phyloP scores from a whole-genome alignment of 2,797 vertebrate genomes.

The Lates japonicus region DNA sequence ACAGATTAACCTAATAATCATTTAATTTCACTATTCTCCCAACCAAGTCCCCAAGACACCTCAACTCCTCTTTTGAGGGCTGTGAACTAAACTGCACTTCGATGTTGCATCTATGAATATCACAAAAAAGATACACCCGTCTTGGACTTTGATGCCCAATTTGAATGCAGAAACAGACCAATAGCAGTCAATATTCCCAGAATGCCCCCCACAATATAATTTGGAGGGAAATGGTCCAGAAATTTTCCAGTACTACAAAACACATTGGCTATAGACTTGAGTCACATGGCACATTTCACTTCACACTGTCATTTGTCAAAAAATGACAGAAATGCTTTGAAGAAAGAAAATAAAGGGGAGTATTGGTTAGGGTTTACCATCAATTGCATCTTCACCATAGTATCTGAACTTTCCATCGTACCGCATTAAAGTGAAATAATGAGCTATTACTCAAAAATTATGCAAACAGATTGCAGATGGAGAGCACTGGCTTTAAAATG shows the following conservation, averaged over 20 bases:
- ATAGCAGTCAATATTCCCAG: neutral
- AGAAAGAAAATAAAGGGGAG: neutral
- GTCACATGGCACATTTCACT: neutral
- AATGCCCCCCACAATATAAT: neutral
- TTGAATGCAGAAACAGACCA: too few relatives aligned
- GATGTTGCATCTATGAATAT: neutral
- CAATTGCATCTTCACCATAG: neutral
- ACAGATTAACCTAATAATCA: too few relatives aligned
- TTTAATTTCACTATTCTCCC: too few relatives aligned
- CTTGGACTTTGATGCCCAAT: too few relatives aligned
- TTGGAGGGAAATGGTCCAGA: neutral
- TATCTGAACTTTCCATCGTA: neutral
- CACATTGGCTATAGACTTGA: neutral
- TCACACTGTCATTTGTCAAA: neutral
- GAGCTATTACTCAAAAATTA: neutral
- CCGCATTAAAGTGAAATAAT: neutral
- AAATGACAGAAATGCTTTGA: too few relatives aligned
- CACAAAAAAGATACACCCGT: too few relatives aligned
- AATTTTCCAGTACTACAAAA: neutral
- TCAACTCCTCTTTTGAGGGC: neutral
- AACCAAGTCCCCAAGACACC: neutral
- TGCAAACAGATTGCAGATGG: neutral
- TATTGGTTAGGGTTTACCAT: neutral
- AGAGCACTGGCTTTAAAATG: neutral
- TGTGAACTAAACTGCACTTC: neutral